Conservation (phyloP, 1,140 invertebrate species). For the Lucilia cuprina region DNA sequence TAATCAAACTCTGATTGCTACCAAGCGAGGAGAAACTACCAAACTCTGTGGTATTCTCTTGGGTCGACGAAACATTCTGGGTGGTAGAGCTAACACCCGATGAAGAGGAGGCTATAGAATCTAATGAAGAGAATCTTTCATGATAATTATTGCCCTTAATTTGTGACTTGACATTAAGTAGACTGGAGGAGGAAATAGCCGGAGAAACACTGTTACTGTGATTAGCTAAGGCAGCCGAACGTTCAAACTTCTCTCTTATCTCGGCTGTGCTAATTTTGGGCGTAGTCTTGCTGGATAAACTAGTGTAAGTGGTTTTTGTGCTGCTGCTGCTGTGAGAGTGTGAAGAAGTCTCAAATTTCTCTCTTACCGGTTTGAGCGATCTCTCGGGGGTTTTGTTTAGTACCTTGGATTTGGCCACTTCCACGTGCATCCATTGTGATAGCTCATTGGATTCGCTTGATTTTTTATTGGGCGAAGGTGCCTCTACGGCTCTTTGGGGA, state of each 20-base stretch:
- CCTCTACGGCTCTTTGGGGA: slow-evolving; percentile 40
- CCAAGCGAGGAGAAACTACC: slow-evolving; percentile 61
- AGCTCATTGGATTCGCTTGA: slow-evolving; percentile 38
- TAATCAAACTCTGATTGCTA: slow-evolving; percentile 61
- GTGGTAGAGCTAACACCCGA: slow-evolving; percentile 60
- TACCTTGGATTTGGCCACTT: slow-evolving; percentile 39
- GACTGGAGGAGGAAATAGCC: slow-evolving; percentile 35
- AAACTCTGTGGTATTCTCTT: slow-evolving; percentile 59
- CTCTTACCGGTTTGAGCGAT: slow-evolving; percentile 37
- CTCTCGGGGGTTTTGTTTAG: slow-evolving; percentile 26
- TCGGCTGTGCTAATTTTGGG: slow-evolving; percentile 49
- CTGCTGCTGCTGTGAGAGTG: background rate
- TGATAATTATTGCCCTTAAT: slow-evolving; percentile 44
- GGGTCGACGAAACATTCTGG: slow-evolving; percentile 57
- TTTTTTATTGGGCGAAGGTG: slow-evolving; percentile 36
- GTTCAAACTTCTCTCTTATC: slow-evolving; percentile 59
- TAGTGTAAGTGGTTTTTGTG: slow-evolving; percentile 20
- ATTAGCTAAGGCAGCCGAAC: slow-evolving; percentile 39
- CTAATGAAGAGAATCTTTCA: slow-evolving; percentile 59
- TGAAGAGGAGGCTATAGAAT: slow-evolving; percentile 57
- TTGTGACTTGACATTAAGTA: slow-evolving; percentile 37
- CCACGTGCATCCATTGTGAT: slow-evolving; percentile 43
- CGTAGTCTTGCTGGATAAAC: slow-evolving; percentile 41
- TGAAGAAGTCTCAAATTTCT: slow-evolving; percentile 27
- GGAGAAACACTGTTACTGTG: slow-evolving; percentile 35